Evolutionary conservation across 2,113 vertebrate genomes (phyloP).

Genomic region (Lophura nycthemera): DNA sequence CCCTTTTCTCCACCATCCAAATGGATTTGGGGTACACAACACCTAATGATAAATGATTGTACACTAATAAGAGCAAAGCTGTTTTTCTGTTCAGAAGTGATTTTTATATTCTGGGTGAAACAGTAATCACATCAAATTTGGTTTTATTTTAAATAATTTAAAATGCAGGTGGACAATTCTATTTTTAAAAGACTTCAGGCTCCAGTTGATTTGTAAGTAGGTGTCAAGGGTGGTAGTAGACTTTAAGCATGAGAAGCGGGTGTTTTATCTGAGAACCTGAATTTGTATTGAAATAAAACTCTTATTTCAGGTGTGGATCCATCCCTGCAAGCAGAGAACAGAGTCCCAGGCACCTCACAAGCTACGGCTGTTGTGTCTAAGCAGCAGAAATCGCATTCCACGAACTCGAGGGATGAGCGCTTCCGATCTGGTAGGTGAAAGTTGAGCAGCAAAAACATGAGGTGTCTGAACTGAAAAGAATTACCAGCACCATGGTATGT

Average conservation of each 20-base stretch:
- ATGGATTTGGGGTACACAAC: neutral
- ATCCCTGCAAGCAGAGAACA: constrained; percentile 87
- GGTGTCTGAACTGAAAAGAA: neutral
- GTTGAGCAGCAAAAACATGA: neutral
- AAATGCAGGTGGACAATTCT: neutral
- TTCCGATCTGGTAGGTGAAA: constrained; percentile 90
- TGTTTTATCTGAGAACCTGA: neutral
- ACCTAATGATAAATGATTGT: neutral
- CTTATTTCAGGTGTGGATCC: constrained; percentile 89
- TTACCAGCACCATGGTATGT: neutral
- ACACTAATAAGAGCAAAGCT: neutral
- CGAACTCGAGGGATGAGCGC: constrained; percentile 90
- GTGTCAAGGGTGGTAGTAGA: neutral
- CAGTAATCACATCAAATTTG: neutral
- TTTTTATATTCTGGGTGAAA: neutral
- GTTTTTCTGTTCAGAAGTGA: neutral
- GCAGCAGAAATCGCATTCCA: constrained; percentile 85
- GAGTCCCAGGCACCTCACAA: constrained; percentile 82
- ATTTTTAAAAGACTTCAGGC: neutral
- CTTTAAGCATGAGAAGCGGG: fast-evolving
- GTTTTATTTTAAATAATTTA: neutral
- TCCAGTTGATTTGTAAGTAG: neutral
- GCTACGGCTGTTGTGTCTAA: constrained; percentile 73
- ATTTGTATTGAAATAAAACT: constrained; percentile 10
- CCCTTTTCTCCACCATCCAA: fast-evolving